Base-by-base conservation (phyloP, 2,888 invertebrate genomes). In the Tetranychus truncatus region DNA sequence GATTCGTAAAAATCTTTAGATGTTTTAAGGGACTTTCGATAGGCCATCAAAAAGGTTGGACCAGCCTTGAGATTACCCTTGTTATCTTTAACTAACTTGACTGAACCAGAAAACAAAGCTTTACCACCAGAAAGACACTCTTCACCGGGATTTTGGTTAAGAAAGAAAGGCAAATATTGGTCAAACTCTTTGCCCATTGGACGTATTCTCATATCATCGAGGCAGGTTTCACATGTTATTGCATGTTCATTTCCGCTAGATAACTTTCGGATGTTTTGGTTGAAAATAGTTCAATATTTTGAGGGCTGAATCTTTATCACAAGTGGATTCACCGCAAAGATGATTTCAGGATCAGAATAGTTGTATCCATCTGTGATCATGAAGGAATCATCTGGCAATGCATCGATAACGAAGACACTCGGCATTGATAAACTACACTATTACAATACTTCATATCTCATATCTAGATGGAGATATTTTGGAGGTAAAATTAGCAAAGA, bases 391-490 rank as follows among this genome's bases (percentile, higher is more conserved):
- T 85, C 80, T 45, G 76, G 75, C 93, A 99, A 85, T 66, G 93
- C 91, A 87, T 88, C 89, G 75, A 96, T 87, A 85, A 96, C 95
- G 86, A 99, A 99, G 81, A 97, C 96, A 80, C 92, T 89, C 24
- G 92, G 91, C 84, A 97, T 97, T 1, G 96, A 94, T 0, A 91
- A 86, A 34, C 93, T 92, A 24, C 24, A 1, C 1, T 24, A 24
- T 24, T 24, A 24, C 24, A 1, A 1, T 24, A 24, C 24, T 24
- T 6, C 69, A n/a, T 69, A n/a, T 69, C 1, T 20, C 0, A 9
- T 69, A 15, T 20, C 69, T 4, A 24, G 6, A 15, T n/a, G 5
- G 1, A 15, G 24, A 18, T 5, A 69, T 69, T n/a, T 21, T 69
- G 69, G 69, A n/a, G 20, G 18, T 9, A 69, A 69, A n/a, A 11